Evolutionary conservation across 1,140 invertebrate species (phyloP).

Genomic region (Globodera ellingtonae): DNA sequence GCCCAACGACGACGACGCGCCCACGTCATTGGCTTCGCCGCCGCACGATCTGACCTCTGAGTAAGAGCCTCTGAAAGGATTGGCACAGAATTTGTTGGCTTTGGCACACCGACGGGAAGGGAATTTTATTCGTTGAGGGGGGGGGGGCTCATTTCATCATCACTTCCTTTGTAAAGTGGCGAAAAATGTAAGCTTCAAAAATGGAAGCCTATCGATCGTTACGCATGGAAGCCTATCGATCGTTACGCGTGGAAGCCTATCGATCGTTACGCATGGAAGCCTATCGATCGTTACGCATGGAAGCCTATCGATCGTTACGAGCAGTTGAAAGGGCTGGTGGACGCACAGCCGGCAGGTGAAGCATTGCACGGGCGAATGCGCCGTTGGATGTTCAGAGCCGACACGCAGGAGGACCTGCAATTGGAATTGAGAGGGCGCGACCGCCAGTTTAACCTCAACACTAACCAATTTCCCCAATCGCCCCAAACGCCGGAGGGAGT

Average conservation of each 20-base stretch:
- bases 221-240: no score
- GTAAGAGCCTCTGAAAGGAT: slow-evolving; percentile 6
- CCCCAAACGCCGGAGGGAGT: slow-evolving; percentile 11
- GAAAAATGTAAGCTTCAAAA: no score
- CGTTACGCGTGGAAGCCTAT: no score
- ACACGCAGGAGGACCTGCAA: slow-evolving; percentile 6
- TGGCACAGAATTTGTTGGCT: no score
- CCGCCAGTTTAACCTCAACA: no score
- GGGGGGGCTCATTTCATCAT: no score
- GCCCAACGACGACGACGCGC: background rate
- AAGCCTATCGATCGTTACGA: background rate
- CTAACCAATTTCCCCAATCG: slow-evolving; percentile 20
- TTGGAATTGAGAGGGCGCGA: background rate
- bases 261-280: background rate
- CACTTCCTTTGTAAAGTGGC: no score
- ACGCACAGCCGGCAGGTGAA: background rate
- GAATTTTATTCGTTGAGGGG: no score
- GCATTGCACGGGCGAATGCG: slow-evolving; percentile 16
- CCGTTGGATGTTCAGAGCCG: slow-evolving; percentile 15
- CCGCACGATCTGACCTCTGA: slow-evolving; percentile 6
- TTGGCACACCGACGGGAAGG: no score
- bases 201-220: no score
- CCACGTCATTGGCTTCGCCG: background rate
- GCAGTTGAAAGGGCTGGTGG: background rate
- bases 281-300: background rate